phyloP scores from a whole-genome alignment of 1,140 invertebrate genomes.

The Bombus confusus region DNA sequence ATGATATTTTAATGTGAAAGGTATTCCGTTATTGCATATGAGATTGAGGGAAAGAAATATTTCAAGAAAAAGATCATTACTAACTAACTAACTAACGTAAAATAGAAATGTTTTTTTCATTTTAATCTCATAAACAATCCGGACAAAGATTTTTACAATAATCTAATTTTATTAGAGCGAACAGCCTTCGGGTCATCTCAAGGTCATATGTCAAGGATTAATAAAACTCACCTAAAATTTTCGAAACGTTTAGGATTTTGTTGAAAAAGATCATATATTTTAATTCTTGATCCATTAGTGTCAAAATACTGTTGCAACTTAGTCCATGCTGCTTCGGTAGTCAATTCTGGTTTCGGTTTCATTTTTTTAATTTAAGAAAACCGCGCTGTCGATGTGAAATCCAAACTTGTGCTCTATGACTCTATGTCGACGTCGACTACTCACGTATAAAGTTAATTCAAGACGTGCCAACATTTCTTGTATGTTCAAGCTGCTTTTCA shows the following conservation, averaged over 20 bases:
- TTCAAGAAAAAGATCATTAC: not conserved
- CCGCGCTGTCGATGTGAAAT: not conserved
- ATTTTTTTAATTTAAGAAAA: conserved; percentile 83
- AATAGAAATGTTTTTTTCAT: not conserved
- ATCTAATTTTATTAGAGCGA: not conserved
- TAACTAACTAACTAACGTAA: no score
- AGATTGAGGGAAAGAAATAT: not conserved
- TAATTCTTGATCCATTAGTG: conserved; percentile 86
- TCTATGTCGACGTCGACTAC: not conserved
- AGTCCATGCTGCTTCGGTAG: conserved; percentile 86
- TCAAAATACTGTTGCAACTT: conserved; percentile 89
- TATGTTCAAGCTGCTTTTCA: conserved; percentile 1
- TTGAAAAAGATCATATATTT: conserved; percentile 90
- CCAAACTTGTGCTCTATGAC: not conserved
- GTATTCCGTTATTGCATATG: not conserved
- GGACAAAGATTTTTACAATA: not conserved
- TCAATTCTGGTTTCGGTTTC: conserved; percentile 82
- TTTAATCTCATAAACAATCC: not conserved
- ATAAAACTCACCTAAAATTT: conserved; percentile 88
- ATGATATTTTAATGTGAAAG: not conserved
- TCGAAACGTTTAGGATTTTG: conserved; percentile 90
- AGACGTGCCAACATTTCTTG: not conserved
- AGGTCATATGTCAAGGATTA: conserved; percentile 68
- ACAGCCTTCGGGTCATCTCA: conserved; percentile 66
- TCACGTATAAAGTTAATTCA: not conserved